phyloP scores from a whole-genome alignment of 1,140 invertebrate genomes.

The Drosophila melanica region DNA sequence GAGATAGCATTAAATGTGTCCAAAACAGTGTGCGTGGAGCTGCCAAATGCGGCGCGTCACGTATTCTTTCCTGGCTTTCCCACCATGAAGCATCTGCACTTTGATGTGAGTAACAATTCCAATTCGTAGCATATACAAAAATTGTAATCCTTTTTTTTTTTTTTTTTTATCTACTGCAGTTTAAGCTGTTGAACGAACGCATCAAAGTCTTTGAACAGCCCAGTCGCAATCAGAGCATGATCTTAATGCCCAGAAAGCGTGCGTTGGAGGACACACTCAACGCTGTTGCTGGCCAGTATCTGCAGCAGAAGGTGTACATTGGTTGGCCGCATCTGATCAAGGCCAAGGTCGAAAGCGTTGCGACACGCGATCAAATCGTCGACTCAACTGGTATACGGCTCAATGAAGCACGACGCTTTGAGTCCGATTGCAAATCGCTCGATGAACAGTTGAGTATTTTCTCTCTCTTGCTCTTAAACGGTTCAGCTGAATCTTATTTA shows the following conservation, averaged over 20 bases:
- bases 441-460: constrained; percentile 74
- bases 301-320: constrained; percentile 91
- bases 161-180: constrained; percentile 63
- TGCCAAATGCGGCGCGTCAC: constrained; percentile 88
- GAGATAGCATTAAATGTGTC: constrained; percentile 87
- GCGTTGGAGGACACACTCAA: constrained; percentile 79
- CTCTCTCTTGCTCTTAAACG: too few relatives aligned
- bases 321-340: constrained; percentile 95
- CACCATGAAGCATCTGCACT: constrained; percentile 92
- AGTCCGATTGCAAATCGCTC: constrained; percentile 58
- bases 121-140: neutral
- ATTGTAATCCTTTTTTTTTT: constrained; percentile 36
- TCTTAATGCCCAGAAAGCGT: constrained; percentile 86
- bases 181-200: constrained; percentile 88
- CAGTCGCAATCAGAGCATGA: constrained; percentile 92
- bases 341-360: constrained; percentile 85
- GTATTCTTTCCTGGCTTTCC: constrained; percentile 95
- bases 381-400: constrained; percentile 35
- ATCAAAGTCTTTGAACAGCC: constrained; percentile 95
- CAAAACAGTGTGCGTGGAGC: constrained; percentile 89
- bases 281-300: constrained; percentile 86
- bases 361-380: constrained; percentile 42
- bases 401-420: constrained; percentile 61
- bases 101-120: constrained; percentile 86
- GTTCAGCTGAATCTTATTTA: too few relatives aligned